phyloP scores from a whole-genome alignment of 2,888 invertebrate species.

The Drosophila trichaetosa region DNA sequence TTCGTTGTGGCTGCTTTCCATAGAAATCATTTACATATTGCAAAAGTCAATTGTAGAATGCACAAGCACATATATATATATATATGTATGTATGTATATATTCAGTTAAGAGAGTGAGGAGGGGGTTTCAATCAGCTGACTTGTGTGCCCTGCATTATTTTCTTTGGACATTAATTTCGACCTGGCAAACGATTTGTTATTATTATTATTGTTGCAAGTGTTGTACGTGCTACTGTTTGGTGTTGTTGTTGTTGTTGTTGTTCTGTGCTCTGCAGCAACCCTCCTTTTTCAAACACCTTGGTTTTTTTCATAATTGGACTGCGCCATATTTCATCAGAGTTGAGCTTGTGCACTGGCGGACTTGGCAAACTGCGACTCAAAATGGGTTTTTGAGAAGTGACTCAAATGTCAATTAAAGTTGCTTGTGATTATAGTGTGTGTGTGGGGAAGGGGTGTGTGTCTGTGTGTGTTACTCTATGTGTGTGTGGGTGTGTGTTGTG shows the following conservation, averaged over 20 bases:
- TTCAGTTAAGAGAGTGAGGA: constrained; percentile 18
- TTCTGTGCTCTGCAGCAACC: constrained; percentile 42
- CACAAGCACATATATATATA: constrained; percentile 20
- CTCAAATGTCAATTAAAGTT: constrained; percentile 64
- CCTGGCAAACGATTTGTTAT: constrained; percentile 75
- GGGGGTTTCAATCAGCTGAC: constrained; percentile 34
- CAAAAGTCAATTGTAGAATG: constrained; percentile 56
- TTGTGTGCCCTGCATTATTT: constrained; percentile 56
- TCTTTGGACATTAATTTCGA: constrained; percentile 73
- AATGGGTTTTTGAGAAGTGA: constrained; percentile 52
- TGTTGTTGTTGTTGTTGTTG: constrained; percentile 34
- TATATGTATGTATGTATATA: constrained; percentile 3
- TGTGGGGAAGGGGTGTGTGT: background rate
- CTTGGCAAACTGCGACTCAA: constrained; percentile 67
- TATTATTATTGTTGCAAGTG: constrained; percentile 60
- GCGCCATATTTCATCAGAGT: constrained; percentile 54
- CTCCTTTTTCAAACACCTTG: constrained; percentile 33
- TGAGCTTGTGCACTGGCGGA: constrained; percentile 31
- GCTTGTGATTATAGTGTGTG: constrained; percentile 16
- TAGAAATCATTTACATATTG: constrained; percentile 80
- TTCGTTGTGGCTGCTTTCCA: constrained; percentile 68
- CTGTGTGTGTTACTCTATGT: background rate
- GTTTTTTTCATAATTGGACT: constrained; percentile 54
- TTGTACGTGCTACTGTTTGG: constrained; percentile 13
- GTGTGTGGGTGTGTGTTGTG: constrained; percentile 2